phyloP scores from a whole-genome alignment of 2,888 invertebrate genomes.

The Deroplatys truncata region DNA sequence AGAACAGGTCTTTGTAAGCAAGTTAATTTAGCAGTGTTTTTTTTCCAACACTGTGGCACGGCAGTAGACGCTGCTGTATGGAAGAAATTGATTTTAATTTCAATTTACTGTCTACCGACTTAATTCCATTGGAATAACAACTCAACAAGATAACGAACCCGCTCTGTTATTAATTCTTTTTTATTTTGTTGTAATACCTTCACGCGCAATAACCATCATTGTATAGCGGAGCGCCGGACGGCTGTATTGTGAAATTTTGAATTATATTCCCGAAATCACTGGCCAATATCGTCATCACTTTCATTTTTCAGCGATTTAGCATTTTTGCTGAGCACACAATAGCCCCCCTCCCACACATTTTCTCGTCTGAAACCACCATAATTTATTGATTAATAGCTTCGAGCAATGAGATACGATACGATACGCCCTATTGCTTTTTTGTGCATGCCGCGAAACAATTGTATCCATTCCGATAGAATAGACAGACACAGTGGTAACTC shows the following conservation, averaged over 20 bases:
- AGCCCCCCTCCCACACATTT: not conserved
- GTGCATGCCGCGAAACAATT: conserved; percentile 24
- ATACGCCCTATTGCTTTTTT: conserved; percentile 25
- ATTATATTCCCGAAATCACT: conserved; percentile 8
- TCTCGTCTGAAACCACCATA: conserved; percentile 16
- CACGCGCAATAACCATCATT: not conserved
- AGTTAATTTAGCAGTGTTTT: not conserved
- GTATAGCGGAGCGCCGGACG: not conserved
- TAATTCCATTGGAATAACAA: not conserved
- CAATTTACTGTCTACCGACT: not conserved
- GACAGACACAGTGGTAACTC: conserved; percentile 1
- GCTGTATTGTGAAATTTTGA: not conserved
- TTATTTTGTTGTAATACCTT: not conserved
- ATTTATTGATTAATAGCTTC: conserved; percentile 22
- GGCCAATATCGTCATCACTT: conserved; percentile 12
- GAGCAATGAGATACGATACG: conserved; percentile 8
- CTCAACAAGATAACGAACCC: not conserved
- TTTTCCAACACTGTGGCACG: not conserved
- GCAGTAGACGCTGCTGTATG: not conserved
- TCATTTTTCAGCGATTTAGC: conserved; percentile 14
- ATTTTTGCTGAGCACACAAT: conserved; percentile 16
- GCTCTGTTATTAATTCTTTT: not conserved
- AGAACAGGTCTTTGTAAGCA: no score
- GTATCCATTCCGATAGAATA: conserved; percentile 21
- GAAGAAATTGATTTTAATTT: not conserved